Evolutionary conservation across 1,140 invertebrate genomes (phyloP), one percentile per base, ranked within the genome.

Genomic region (Drosophila micromelanica): DNA sequence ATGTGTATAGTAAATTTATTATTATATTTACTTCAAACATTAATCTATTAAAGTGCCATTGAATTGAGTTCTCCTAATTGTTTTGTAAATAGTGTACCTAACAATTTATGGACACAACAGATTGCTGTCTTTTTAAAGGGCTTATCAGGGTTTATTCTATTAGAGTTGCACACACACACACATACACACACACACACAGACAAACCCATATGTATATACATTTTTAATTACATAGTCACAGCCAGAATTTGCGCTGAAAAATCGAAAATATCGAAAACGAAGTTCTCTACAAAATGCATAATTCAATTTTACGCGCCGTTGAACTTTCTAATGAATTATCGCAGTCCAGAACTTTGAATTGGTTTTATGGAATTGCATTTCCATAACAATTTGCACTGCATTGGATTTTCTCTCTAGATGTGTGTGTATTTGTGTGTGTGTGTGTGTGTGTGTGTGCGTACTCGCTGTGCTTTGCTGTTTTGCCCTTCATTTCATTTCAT

Each of bases 281-380:
- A 74, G 64, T 77, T 65, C 71, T 75, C 65, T 64, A 75, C 75
- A 74, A 73, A 75, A 65, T 77, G 72, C 75, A 77, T 77, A 77
- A 77, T 77, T 77, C 75, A 77, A 77, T 84, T 84, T 84, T 84
- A 85, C 80, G 80, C 73, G 40, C 81, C 80, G 80, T 67, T 84
- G 80, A 80, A 77, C 61, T 68, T 79, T 64, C 80, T 84, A 84
- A 84, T 84, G 80, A 84, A 84, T 84, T 84, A 84, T 85, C 73
- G 63, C 63, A 65, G 60, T 61, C 56, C 57, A 64, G 46, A 60
- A 32, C 20, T 51, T 52, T 74, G 45, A 59, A 74, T 61, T 75
- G 69, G 62, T 80, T 84, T 84, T 81, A 87, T 57, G 40, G 40
- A 57, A 57, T 81, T 86, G 65, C 73, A 60, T 85, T 84, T 85